Evolutionary conservation across 2,113 vertebrate species (phyloP), one percentile per base, ranked within the genome.

Genomic region (Chaenogobius annularis): DNA sequence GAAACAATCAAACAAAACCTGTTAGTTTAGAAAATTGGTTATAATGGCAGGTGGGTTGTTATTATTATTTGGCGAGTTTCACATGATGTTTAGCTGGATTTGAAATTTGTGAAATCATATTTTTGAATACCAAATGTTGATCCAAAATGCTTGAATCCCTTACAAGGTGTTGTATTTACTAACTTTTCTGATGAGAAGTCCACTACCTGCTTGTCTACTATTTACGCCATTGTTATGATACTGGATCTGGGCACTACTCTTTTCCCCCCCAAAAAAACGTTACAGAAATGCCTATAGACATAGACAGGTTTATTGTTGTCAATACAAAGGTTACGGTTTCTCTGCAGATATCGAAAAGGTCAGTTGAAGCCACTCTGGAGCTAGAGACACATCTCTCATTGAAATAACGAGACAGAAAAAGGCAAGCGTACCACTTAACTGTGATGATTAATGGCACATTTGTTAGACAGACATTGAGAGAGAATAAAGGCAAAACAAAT

Each of bases 351-450:
- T 17, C n/a, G 61, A 63, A 63, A 63, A 63, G 61, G 61, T 63
- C 61, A 63, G 17, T 43, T 43, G 61, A 40, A 37, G 61, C 61
- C 17, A 35, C 35, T 40, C 8, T 63, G 35, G 61, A n/a, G 61
- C 61, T 20, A 17, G 10, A 63, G 35, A 40, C 31, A 40, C 35
- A 63, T 63, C 61, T 63, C 35, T 63, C 61, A 63, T n/a, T 37
- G 19, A 63, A 63, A 63, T 43, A 63, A 63, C 61, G 12, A 63
- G 61, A 63, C 35, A 43, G 61, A 63, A 63, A 63, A 63, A 63
- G 35, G 37, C 61, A 43, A 35, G 19, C 35, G 17, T 63, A 63
- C 19, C 9, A n/a, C 61, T 40, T 63, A 63, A 63, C 31, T 20
- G 61, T 40, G 46, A 66, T 35, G 20, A 54, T 40, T 31, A 10